Percentiles rank a stretch among this genome's conserved stretches.
Conservation (phyloP, 2,113 vertebrate species). For the Dunckerocampus dactyliophorus region DNA sequence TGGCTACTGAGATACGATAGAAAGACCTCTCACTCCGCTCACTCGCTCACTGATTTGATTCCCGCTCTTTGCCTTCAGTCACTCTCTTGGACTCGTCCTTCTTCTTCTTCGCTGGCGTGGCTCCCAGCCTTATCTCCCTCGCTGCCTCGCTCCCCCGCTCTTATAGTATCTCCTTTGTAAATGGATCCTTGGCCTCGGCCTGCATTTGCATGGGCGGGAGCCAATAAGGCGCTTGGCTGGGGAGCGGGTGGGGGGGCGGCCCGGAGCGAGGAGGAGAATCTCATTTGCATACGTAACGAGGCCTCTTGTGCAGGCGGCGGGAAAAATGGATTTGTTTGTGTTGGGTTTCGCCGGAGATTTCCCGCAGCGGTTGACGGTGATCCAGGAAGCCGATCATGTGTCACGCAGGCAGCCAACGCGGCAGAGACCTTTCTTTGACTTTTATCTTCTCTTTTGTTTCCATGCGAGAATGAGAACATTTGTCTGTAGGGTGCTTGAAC, state of each 20-base stretch:
- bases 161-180: conserved; percentile 50
- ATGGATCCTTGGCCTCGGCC: conserved; percentile 51
- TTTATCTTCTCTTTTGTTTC: conserved; percentile 12
- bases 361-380: conserved; percentile 48
- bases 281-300: conserved; percentile 71
- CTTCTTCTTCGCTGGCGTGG: too few species aligned
- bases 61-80: background rate
- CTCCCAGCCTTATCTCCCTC: background rate
- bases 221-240: conserved; percentile 54
- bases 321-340: conserved; percentile 56
- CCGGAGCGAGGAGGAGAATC: conserved; percentile 43
- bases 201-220: conserved; percentile 60
- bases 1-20: too few species aligned
- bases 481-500: background rate
- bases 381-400: conserved; percentile 56
- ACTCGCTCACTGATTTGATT: conserved; percentile 22
- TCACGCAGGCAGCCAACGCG: background rate
- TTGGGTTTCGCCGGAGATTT: conserved; percentile 60
- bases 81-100: background rate
- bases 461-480: conserved; percentile 2
- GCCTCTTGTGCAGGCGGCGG: conserved; percentile 43
- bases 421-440: conserved; percentile 28
- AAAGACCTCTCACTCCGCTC: background rate
- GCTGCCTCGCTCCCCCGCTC: background rate
- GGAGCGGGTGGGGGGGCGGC: conserved; percentile 25